phyloP scores from a whole-genome alignment of 2,888 invertebrate species.

The Hymenopus coronatus region DNA sequence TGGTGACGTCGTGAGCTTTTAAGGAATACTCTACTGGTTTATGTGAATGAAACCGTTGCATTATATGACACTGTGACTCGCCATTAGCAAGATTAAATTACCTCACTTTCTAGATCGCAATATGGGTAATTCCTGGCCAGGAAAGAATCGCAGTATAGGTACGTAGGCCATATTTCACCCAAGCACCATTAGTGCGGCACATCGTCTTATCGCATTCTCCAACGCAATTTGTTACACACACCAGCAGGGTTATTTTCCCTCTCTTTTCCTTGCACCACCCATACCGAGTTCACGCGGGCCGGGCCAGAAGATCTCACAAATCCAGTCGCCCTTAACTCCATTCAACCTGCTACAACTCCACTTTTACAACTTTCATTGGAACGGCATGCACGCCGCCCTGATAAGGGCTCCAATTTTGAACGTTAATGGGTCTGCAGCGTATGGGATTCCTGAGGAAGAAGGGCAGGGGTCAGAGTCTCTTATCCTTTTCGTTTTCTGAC shows the following conservation, averaged over 20 bases:
- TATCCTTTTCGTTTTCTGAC: neutral
- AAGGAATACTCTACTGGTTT: too few relatives aligned
- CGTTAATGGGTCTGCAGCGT: slow-evolving; percentile 14
- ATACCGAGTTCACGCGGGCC: neutral
- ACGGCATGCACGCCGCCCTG: neutral
- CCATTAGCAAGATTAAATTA: neutral
- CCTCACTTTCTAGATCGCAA: neutral
- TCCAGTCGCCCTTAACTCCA: slow-evolving; percentile 4
- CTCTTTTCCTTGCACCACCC: neutral
- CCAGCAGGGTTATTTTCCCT: neutral
- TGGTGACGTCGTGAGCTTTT: too few relatives aligned
- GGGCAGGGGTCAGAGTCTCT: neutral
- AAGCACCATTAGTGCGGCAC: neutral
- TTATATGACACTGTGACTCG: neutral
- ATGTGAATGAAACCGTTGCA: too few relatives aligned
- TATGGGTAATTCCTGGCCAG: neutral
- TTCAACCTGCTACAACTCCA: neutral
- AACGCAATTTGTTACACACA: neutral
- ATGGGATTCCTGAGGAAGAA: neutral
- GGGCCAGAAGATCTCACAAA: neutral
- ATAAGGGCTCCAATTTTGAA: slow-evolving; percentile 17
- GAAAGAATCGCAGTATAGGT: neutral
- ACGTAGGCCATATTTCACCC: neutral
- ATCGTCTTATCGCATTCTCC: neutral
- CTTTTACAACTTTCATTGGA: slow-evolving; percentile 4